Evolutionary conservation across 2,797 vertebrate species (phyloP).

Genomic region (Crax fasciolata): DNA sequence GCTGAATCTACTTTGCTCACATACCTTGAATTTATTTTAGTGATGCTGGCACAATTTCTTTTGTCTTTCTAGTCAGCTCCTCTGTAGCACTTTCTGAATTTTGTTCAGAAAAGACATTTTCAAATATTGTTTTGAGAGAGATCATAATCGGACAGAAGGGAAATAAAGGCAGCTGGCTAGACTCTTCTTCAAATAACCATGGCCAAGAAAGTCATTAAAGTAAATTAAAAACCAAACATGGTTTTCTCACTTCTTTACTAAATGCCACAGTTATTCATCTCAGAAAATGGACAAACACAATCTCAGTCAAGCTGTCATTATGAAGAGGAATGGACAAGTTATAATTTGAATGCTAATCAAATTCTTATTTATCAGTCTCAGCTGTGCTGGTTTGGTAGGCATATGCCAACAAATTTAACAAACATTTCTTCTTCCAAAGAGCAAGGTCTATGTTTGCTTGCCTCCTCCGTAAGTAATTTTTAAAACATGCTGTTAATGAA

Average conservation of each 20-base stretch:
- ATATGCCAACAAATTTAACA: conserved; percentile 28
- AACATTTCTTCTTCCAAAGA: conserved; percentile 36
- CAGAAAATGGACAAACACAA: conserved; percentile 63
- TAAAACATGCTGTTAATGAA: not conserved
- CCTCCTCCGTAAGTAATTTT: not conserved
- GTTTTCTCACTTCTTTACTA: conserved; percentile 56
- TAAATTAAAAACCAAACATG: conserved; percentile 60
- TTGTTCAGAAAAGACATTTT: conserved; percentile 65
- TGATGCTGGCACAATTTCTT: not conserved
- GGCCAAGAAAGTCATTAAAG: conserved; percentile 65
- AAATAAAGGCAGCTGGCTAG: conserved; percentile 59
- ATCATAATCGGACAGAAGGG: conserved; percentile 56
- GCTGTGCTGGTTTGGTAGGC: conserved; percentile 29
- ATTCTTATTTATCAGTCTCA: conserved; percentile 61
- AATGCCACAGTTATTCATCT: conserved; percentile 56
- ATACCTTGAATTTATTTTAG: conserved; percentile 32
- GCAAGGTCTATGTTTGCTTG: not conserved
- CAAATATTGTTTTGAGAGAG: conserved; percentile 70
- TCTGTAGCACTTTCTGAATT: conserved; percentile 44
- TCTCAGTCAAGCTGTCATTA: conserved; percentile 64
- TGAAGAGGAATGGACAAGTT: conserved; percentile 57
- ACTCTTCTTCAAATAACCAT: conserved; percentile 54
- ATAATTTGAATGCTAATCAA: conserved; percentile 58
- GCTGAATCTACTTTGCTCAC: conserved; percentile 8
- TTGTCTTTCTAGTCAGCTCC: conserved; percentile 50